Evolutionary conservation across 2,797 vertebrate genomes (phyloP).

Genomic region (Borostomias antarcticus): DNA sequence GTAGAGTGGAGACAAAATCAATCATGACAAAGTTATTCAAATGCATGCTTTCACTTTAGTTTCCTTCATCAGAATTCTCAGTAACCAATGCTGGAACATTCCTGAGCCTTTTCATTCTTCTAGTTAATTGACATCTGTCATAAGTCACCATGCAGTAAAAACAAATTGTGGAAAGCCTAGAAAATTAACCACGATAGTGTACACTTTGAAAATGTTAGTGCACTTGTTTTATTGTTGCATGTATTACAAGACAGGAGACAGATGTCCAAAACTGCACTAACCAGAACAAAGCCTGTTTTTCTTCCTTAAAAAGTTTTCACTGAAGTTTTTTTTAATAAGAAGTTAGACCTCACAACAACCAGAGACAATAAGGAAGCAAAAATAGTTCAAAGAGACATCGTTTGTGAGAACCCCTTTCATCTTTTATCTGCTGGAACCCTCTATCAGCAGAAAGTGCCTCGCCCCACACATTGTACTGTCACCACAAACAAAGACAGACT

Average conservation of each 20-base stretch:
- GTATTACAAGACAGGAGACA: slow-evolving; percentile 32
- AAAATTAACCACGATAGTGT: neutral
- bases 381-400: slow-evolving; percentile 75
- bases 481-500: slow-evolving; percentile 68
- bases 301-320: slow-evolving; percentile 40
- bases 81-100: neutral
- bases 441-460: slow-evolving; percentile 72
- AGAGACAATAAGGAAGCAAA: slow-evolving; percentile 66
- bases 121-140: neutral
- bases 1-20: neutral
- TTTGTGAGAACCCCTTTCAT: slow-evolving; percentile 74
- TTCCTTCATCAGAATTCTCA: neutral
- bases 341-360: slow-evolving; percentile 67
- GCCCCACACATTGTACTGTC: slow-evolving; percentile 48
- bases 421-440: slow-evolving; percentile 75
- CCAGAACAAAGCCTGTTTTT: no score
- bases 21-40: neutral
- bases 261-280: slow-evolving; percentile 49
- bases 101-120: no score
- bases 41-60: neutral
- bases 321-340: slow-evolving; percentile 53
- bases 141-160: neutral
- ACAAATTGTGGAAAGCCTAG: neutral
- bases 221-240: slow-evolving; percentile 31
- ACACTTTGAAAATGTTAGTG: slow-evolving; percentile 14